Conservation (phyloP, 2,113 vertebrate species). For the Myotis brandtii region DNA sequence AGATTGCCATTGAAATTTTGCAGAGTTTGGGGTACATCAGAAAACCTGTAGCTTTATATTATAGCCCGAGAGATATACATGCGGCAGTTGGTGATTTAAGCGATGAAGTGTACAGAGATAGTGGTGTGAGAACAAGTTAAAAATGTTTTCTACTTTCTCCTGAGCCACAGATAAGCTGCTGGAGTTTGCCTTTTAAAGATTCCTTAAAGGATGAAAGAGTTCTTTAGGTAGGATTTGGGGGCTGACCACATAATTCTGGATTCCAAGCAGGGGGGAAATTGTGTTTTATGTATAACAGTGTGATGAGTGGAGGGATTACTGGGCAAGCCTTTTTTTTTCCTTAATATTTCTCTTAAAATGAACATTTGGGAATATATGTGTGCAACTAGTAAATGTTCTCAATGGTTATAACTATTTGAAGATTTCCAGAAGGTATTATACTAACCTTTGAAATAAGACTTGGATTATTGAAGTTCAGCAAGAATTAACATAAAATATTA, state of each 20-base stretch:
- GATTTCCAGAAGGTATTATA: neutral
- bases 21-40: neutral
- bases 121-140: neutral
- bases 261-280: neutral
- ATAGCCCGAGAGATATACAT: neutral
- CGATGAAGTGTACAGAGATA: neutral
- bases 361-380: neutral
- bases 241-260: neutral
- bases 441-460: conserved; percentile 4
- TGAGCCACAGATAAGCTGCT: neutral
- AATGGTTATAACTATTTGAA: neutral
- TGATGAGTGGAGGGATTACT: neutral
- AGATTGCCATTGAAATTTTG: neutral
- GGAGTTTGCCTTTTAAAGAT: neutral
- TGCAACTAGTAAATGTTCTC: neutral
- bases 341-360: conserved; percentile 27
- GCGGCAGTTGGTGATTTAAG: neutral
- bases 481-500: conserved; percentile 10
- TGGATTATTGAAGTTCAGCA: neutral
- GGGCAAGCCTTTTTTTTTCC: neutral
- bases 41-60: neutral
- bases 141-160: conserved; percentile 23
- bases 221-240: neutral
- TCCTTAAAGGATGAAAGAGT: neutral
- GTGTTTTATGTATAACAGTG: neutral